phyloP scores from a whole-genome alignment of 2,797 vertebrate genomes.

The Leucoraja ocellata region DNA sequence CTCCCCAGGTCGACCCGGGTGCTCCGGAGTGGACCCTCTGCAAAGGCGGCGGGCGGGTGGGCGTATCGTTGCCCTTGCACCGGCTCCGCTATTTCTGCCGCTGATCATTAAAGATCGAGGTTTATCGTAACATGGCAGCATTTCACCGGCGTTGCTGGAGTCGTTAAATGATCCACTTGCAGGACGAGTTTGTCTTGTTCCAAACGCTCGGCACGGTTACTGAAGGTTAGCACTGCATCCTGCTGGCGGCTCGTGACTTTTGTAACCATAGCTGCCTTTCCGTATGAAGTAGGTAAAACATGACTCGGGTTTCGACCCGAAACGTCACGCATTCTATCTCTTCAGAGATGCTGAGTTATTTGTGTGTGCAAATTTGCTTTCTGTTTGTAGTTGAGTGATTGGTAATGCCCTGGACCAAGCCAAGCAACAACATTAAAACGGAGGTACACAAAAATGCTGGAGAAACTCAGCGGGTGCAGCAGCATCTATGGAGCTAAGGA shows the following conservation, averaged over 20 bases:
- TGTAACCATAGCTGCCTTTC: neutral
- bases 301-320: no score
- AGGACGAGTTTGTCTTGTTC: neutral
- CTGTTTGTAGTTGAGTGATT: neutral
- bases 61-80: neutral
- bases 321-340: no score
- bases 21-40: neutral
- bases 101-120: conserved; percentile 52
- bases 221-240: neutral
- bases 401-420: neutral
- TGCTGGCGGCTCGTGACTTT: neutral
- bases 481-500: no score
- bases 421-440: no score
- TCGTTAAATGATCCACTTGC: neutral
- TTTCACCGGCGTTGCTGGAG: conserved; percentile 54
- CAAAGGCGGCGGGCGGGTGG: neutral
- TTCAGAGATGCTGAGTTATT: neutral
- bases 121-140: conserved; percentile 66
- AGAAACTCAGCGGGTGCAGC: no score
- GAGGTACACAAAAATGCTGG: no score
- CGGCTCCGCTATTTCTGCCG: neutral
- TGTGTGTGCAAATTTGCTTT: neutral
- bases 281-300: neutral
- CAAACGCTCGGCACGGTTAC: neutral
- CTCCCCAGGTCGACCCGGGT: conserved; percentile 40